A percentile compares a stretch with the other conserved stretches of the same genome.
Conservation (phyloP, 2,797 vertebrate genomes). For the Trachurus trachurus region DNA sequence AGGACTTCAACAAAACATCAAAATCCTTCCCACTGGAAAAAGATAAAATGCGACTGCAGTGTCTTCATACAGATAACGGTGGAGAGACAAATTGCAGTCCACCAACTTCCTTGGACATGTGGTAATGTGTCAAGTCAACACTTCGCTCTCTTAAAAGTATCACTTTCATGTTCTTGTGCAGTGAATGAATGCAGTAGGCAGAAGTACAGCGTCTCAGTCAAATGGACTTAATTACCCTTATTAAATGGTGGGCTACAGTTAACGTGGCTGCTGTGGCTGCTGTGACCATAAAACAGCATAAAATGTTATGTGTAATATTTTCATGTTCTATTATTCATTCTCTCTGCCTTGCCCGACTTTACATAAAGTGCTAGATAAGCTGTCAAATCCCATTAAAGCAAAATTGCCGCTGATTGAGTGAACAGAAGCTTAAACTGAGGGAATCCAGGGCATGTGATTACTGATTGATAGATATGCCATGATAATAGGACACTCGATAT, state of each 20-base stretch:
- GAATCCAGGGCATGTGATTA: slow-evolving; percentile 64
- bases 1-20: slow-evolving; percentile 48
- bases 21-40: slow-evolving; percentile 49
- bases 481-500: slow-evolving; percentile 49
- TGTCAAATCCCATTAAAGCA: slow-evolving; percentile 71
- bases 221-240: slow-evolving; percentile 62
- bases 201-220: slow-evolving; percentile 33
- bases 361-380: slow-evolving; percentile 69
- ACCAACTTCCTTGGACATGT: slow-evolving; percentile 21
- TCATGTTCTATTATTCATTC: slow-evolving; percentile 64
- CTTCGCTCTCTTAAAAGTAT: slow-evolving; percentile 37
- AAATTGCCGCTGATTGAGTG: slow-evolving; percentile 55
- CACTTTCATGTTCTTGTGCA: slow-evolving; percentile 28
- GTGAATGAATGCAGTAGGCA: slow-evolving; percentile 48
- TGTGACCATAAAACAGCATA: slow-evolving; percentile 61
- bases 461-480: slow-evolving; percentile 56
- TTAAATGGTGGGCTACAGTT: slow-evolving; percentile 60
- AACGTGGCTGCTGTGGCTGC: slow-evolving; percentile 41
- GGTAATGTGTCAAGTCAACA: slow-evolving; percentile 38
- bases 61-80: slow-evolving; percentile 24
- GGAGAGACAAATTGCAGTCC: slow-evolving; percentile 40
- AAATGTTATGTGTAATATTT: slow-evolving; percentile 60
- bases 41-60: slow-evolving; percentile 33
- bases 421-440: slow-evolving; percentile 52
- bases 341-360: slow-evolving; percentile 55